Evolutionary conservation across 2,113 vertebrate species (phyloP), one percentile per base, ranked within the genome.

Genomic region (Macrotis lagotis): DNA sequence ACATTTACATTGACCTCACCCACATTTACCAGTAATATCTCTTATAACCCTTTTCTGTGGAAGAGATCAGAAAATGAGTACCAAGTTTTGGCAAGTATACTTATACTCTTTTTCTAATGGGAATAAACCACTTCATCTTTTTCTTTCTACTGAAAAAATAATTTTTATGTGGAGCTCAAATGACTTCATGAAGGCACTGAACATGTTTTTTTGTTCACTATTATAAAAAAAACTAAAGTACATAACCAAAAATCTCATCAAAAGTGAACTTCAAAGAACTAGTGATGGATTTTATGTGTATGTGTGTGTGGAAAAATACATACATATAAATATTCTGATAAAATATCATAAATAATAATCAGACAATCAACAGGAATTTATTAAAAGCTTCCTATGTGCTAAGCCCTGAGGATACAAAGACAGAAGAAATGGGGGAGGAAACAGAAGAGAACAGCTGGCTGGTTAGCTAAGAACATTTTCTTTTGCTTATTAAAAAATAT

Each of bases 51-150:
- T 83, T 83, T 83, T 6, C n/a, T n/a, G 44, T 8, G 7, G 16
- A 92, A 96, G 66, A 95, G 91, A 83, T 83, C n/a, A 44, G n/a
- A 93, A 97, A 96, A 59, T 74, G 91, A 96, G 1, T 66, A 8
- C 11, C 44, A 59, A 48, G 6, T 55, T 90, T 19, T 51, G 48
- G 48, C 94, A 89, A 52, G n/a, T 90, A 91, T 93, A 16, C 6
- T 92, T 88, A 83, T 53, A 55, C 26, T n/a, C 50, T n/a, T 1
- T 74, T 11, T 52, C 26, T 91, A 37, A 91, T 19, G 37, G 51
- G 14, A 74, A n/a, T 91, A 59, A 90, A 51, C 51, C 51, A 51
- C 66, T 90, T 44, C 2, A 66, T 92, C 25, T 92, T 14, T 94
- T 91, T 91, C 52, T 96, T 95, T 94, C 88, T 91, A 1, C 91